These are phyloP conservation scores for Argyresthia albistria DNA, from an alignment of 2,888 invertebrate species.

Conservation along the genomic window DNA sequence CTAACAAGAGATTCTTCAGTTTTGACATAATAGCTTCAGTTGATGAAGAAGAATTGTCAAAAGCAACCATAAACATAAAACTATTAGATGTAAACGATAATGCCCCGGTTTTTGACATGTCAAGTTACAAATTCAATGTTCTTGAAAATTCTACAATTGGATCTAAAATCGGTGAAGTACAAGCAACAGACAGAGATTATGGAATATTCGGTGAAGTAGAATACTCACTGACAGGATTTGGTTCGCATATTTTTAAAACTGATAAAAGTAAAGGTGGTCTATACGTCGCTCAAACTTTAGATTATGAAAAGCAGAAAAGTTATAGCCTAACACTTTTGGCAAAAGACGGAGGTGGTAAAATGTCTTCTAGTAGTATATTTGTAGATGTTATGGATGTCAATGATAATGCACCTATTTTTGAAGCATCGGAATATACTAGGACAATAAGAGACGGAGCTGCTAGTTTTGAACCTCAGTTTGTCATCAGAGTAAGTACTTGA, in stretches of 20 bases:
- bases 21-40: slow-evolving; percentile 79
- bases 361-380: slow-evolving; percentile 78
- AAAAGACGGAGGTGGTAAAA: slow-evolving; percentile 83
- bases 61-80: slow-evolving; percentile 74
- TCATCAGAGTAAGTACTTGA: slow-evolving; percentile 72
- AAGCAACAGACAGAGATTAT: slow-evolving; percentile 81
- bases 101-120: slow-evolving; percentile 76
- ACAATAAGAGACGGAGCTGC: slow-evolving; percentile 84
- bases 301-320: slow-evolving; percentile 85
- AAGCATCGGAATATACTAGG: slow-evolving; percentile 78
- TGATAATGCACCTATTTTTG: slow-evolving; percentile 83
- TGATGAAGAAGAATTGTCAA: slow-evolving; percentile 67
- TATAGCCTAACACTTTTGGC: slow-evolving; percentile 87
- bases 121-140: slow-evolving; percentile 76
- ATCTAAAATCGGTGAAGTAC: slow-evolving; percentile 75
- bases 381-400: slow-evolving; percentile 83
- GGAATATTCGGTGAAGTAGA: slow-evolving; percentile 79
- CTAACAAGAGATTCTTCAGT: slow-evolving; percentile 69
- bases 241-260: slow-evolving; percentile 82
- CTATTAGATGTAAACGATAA: slow-evolving; percentile 87
- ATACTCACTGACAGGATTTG: slow-evolving; percentile 84
- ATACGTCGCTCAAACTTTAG: slow-evolving; percentile 75
- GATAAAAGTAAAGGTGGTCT: slow-evolving; percentile 78
- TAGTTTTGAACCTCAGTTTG: slow-evolving; percentile 84
- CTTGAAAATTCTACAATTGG: slow-evolving; percentile 76